Evolutionary conservation across 1,140 invertebrate genomes (phyloP), one percentile per base, ranked within the genome.

Genomic region (Agrypnia vestita): DNA sequence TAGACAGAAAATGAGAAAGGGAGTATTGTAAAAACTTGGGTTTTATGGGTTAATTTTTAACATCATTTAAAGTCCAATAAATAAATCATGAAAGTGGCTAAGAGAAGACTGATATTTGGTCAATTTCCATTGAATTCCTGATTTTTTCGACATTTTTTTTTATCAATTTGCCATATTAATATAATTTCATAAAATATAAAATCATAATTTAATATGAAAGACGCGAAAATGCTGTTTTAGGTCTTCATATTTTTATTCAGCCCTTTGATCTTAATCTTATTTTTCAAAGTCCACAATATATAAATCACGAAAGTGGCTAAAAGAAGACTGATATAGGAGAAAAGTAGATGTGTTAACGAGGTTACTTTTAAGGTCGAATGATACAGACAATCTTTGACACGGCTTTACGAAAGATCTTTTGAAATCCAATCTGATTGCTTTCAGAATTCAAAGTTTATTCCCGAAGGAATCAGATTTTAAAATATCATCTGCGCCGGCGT

Each of bases 401-500:
- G 61, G 55, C 15, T 59, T 76, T 35, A 76, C 76, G 44, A 44
- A 46, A 80, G 71, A 80, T 80, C 79, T 74, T 80, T 71, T 80
- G 74, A 80, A 80, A 80, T 80, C 74, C 74, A 77, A 80, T 80
- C 73, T 80, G 79, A 80, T 80, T 80, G 74, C 73, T 77, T 80
- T 80, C 61, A 61, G 55, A 3, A 35, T 35, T 17, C 19, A 62
- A 13, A 19, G 21, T 53, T 11, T 61, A 47, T 73, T 62, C 59
- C 59, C 59, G 12, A 46, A n/a, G 74, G 79, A 59, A 15, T 47
- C 12, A 25, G 21, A 56, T 76, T 80, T 80, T 76, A 55, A 74
- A 76, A 59, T 59, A 80, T 53, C 61, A 61, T 56, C 55, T 13
- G 9, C 25, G 46, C 72, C 25, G 64, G 9, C 44, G 62, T 56